Evolutionary conservation across 1,140 invertebrate genomes (phyloP).

Genomic region (Homarus americanus): DNA sequence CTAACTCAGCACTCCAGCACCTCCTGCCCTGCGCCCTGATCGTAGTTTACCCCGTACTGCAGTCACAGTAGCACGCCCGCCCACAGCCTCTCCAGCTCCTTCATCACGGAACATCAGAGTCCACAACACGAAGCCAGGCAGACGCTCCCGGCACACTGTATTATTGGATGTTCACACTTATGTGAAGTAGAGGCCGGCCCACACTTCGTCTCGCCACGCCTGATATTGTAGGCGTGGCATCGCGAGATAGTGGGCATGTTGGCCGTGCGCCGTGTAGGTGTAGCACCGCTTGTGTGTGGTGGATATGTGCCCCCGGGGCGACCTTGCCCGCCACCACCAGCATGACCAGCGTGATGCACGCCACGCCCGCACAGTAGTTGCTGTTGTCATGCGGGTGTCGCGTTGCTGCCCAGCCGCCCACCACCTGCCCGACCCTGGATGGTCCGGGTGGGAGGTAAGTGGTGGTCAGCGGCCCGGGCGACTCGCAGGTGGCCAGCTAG

Average conservation of each 20-base stretch:
- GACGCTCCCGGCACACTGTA: conserved; percentile 31
- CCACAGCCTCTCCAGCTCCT: not conserved
- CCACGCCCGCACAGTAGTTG: conserved; percentile 28
- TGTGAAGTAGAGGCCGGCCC: conserved; percentile 37
- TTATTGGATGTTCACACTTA: conserved; percentile 61
- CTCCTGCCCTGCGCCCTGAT: too few species aligned
- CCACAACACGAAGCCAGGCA: conserved; percentile 1
- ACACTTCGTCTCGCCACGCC: conserved; percentile 19
- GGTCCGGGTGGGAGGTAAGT: conserved; percentile 12
- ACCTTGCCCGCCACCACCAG: conserved; percentile 51
- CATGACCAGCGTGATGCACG: not conserved
- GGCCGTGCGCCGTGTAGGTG: conserved; percentile 50
- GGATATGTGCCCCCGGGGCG: conserved; percentile 35
- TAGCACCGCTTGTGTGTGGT: conserved; percentile 70
- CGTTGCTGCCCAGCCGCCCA: not conserved
- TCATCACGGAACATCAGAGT: not conserved
- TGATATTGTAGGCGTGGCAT: not conserved
- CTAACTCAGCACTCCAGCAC: too few species aligned
- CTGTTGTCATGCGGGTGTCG: conserved; percentile 35
- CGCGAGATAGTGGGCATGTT: conserved; percentile 9
- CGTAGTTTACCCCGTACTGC: too few species aligned
- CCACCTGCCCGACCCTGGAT: conserved; percentile 4
- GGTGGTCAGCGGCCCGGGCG: not conserved
- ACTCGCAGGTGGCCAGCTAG: conserved; percentile 17
- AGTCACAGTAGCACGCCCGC: too few species aligned